Evolutionary conservation across 2,797 vertebrate species (phyloP).

Genomic region (Lepidocolaptes lacrymiger): DNA sequence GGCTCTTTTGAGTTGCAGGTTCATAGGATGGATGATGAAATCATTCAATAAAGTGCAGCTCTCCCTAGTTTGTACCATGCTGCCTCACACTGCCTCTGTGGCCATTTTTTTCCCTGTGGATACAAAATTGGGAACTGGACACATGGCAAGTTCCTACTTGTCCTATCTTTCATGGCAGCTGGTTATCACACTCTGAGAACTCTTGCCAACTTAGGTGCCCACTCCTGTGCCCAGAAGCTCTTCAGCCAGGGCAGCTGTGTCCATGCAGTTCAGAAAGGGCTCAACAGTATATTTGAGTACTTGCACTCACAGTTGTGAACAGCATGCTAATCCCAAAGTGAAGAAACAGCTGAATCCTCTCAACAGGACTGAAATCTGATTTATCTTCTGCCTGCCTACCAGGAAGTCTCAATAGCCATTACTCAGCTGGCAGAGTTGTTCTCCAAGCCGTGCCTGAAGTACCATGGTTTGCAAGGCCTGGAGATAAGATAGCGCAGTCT

Average conservation of each 20-base stretch:
- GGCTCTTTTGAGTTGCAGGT: background rate
- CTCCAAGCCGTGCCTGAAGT: background rate
- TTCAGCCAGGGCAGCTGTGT: background rate
- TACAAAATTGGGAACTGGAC: background rate
- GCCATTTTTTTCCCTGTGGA: background rate
- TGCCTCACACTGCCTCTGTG: accelerated
- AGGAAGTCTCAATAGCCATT: background rate
- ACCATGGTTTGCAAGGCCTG: background rate
- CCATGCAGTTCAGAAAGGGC: background rate
- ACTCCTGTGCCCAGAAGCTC: background rate
- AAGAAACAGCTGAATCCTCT: background rate
- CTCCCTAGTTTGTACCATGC: background rate
- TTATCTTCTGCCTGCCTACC: background rate
- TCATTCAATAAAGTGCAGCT: background rate
- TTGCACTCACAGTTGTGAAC: accelerated
- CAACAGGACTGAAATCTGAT: background rate
- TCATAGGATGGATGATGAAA: background rate
- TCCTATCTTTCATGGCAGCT: background rate
- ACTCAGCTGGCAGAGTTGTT: background rate
- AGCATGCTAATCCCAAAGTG: background rate
- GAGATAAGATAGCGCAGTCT: background rate
- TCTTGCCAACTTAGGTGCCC: background rate
- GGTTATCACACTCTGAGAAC: background rate
- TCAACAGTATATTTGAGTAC: background rate
- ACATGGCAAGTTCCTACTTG: background rate